Evolutionary conservation across 1,140 invertebrate genomes (phyloP), one percentile per base, ranked within the genome.

Genomic region (Drosophila melanica): DNA sequence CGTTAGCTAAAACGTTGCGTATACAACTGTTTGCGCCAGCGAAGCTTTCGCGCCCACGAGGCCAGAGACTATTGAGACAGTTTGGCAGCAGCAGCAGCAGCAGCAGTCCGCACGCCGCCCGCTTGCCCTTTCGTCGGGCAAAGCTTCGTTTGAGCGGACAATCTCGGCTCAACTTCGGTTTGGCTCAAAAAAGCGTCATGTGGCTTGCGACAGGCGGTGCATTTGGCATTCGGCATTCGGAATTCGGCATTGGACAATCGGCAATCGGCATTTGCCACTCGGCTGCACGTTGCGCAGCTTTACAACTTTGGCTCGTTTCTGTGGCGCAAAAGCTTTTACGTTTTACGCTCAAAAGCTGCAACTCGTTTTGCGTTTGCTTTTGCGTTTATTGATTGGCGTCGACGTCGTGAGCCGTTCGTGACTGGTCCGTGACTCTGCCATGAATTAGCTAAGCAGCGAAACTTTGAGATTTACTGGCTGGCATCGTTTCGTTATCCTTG

Each of bases 1-100:
- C 77, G 75, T 75, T 79, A 79, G 90, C 90, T 90, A 54, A 75
- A 90, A 78, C 90, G 90, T 91, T 90, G 90, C 89, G 90, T 90
- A 85, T 90, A 90, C 90, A 91, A 91, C 84, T 91, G 85, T 75
- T 71, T 69, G 79, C 81, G 79, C 70, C 77, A 76, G 80, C 68
- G 35, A 71, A 86, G 81, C 85, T 90, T 90, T 90, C 71, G 82
- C 75, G 65, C 74, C 84, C 82, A 87, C 82, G 82, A 87, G 82
- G 84, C 82, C 82, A 86, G 51, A 86, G 59, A 35, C 60, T 67
- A 70, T 70, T 75, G 66, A 76, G 68, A 59, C 68, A 39, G 54
- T 71, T 81, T 69, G 73, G 59, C 69, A 75, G 66, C 66, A 45
- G 42, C 33, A 75, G 66, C 66, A 45, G 42, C 33, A 54, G 72